Conservation (phyloP, 1,140 invertebrate genomes). For the Drosophila nebulosa region DNA sequence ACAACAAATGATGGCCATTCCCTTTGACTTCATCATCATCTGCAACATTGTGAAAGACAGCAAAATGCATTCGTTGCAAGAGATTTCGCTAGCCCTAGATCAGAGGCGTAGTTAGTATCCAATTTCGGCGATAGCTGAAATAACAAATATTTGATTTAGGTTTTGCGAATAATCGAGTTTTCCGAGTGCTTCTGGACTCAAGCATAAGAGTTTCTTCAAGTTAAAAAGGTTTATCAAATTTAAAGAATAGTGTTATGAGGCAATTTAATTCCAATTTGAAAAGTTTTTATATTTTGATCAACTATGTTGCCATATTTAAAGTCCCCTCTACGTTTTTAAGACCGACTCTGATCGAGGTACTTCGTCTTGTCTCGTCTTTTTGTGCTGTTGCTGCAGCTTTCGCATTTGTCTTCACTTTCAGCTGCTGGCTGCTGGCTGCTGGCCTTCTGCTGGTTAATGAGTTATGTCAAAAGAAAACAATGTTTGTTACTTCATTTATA, state of each 20-base stretch:
- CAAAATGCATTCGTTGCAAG: constrained; percentile 27
- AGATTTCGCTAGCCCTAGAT: neutral
- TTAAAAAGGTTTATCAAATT: no score
- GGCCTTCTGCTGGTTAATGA: constrained; percentile 64
- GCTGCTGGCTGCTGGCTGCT: constrained; percentile 41
- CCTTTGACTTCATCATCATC: neutral
- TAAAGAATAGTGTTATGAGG: no score
- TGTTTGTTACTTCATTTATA: constrained; percentile 79
- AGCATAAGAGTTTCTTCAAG: no score
- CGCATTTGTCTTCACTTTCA: constrained; percentile 2
- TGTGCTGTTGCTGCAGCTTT: constrained; percentile 7
- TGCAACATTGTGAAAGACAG: constrained; percentile 12
- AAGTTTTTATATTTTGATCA: no score
- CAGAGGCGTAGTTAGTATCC: neutral
- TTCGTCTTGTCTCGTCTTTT: constrained; percentile 23
- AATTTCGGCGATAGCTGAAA: no score
- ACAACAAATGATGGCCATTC: constrained; percentile 4
- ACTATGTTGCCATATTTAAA: no score
- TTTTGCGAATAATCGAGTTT: no score
- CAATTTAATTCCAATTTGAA: no score
- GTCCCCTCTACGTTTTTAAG: neutral
- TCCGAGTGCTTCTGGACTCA: no score
- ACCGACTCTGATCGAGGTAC: neutral
- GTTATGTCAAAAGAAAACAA: constrained; percentile 78
- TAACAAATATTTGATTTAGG: no score